phyloP scores from a whole-genome alignment of 37 sponge, comb jelly and placozoan genomes.

The Aplysina aerophoba region DNA sequence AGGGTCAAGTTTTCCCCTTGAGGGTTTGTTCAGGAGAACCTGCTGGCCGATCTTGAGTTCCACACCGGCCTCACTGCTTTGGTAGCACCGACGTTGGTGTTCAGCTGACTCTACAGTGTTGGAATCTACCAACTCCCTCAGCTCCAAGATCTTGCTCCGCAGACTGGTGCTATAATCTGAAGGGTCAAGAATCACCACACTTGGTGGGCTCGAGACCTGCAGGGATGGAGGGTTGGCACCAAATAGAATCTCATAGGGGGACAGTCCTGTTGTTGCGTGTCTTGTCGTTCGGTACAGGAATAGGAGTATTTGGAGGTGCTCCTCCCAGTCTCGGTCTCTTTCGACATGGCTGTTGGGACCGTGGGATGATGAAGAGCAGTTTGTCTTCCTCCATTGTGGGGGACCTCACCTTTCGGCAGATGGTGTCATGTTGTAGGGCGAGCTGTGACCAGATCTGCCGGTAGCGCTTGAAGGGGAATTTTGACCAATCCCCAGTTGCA shows the following conservation, averaged over 20 bases:
- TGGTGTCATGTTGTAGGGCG: neutral
- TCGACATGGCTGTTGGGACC: neutral
- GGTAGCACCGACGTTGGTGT: neutral
- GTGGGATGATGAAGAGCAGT: neutral
- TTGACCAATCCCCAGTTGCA: neutral
- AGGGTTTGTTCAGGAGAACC: conserved; percentile 14
- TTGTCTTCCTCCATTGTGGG: neutral
- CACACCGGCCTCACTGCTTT: neutral
- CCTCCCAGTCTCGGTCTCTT: neutral
- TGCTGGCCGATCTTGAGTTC: neutral
- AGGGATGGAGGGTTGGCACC: conserved; percentile 17
- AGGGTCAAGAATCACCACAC: neutral
- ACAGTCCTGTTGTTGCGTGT: conserved; percentile 25
- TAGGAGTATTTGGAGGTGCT: conserved; percentile 13
- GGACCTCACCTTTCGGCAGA: neutral
- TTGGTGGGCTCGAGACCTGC: neutral
- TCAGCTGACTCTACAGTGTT: conserved; percentile 6
- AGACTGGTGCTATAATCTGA: neutral
- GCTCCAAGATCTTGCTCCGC: neutral
- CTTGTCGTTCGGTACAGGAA: conserved; percentile 25
- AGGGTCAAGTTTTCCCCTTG: neutral
- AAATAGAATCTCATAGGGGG: conserved; percentile 29
- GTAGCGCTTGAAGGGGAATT: conserved; percentile 16
- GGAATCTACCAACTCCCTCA: conserved; percentile 11
- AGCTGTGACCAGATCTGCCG: conserved; percentile 9